These are phyloP conservation scores for Helarctos malayanus DNA, from an alignment of 2,797 vertebrate genomes.

Conservation along the genomic window DNA sequence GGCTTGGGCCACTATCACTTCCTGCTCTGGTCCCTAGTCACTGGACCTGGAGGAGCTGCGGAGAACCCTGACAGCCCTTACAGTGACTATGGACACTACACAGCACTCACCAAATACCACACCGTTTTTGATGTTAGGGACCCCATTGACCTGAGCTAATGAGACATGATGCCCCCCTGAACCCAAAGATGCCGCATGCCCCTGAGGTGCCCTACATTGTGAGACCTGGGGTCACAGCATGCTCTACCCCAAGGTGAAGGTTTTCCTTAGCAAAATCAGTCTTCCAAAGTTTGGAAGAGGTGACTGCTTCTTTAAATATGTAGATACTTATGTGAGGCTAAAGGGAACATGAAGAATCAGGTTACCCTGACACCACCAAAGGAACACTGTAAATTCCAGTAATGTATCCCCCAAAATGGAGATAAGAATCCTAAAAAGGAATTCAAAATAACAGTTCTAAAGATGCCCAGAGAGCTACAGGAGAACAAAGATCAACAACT, in stretches of 20 bases:
- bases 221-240: not conserved
- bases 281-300: not conserved
- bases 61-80: not conserved
- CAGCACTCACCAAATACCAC: not conserved
- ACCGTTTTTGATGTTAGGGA: not conserved
- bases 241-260: not conserved
- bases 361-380: not conserved
- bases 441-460: not conserved
- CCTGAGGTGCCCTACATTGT: not conserved
- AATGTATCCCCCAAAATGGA: not conserved
- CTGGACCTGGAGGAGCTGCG: not conserved
- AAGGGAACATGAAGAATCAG: not conserved
- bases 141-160: not conserved
- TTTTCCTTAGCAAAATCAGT: not conserved
- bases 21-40: not conserved
- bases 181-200: not conserved
- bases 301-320: not conserved
- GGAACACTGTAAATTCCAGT: not conserved
- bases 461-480: not conserved
- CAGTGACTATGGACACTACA: not conserved
- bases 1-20: not conserved
- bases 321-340: not conserved
- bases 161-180: not conserved
- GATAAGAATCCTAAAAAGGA: not conserved
- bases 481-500: not conserved